Evolutionary conservation across 1,140 invertebrate genomes (phyloP).

Genomic region (Leptinotarsa lineolata): DNA sequence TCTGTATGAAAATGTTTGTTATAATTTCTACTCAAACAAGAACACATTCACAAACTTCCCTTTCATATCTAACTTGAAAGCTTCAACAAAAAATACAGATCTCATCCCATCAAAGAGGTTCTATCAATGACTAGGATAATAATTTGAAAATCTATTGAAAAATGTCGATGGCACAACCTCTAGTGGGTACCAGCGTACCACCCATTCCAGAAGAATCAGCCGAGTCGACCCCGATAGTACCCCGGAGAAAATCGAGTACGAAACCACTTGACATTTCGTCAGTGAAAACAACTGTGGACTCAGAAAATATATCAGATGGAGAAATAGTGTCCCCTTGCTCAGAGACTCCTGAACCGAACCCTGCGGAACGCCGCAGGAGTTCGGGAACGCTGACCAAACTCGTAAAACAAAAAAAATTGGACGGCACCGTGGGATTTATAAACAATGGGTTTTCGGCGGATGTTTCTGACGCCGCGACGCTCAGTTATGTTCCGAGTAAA

Average conservation of each 20-base stretch:
- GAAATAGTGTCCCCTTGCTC: neutral
- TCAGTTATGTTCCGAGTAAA: conserved; percentile 22
- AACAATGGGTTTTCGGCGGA: conserved; percentile 19
- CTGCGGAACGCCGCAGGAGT: neutral
- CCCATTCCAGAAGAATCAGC: conserved; percentile 20
- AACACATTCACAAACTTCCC: too few relatives aligned
- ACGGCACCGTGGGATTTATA: conserved; percentile 5
- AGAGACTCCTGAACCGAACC: neutral
- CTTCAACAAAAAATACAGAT: too few relatives aligned
- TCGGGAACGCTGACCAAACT: conserved; percentile 9
- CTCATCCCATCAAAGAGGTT: too few relatives aligned
- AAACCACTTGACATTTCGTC: neutral
- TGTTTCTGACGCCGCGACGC: conserved; percentile 34
- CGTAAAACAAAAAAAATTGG: conserved; percentile 19
- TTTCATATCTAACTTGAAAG: too few relatives aligned
- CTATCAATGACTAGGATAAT: too few relatives aligned
- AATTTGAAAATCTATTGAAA: neutral
- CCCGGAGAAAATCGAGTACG: conserved; percentile 10
- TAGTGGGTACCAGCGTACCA: conserved; percentile 22
- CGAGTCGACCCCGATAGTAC: conserved; percentile 5
- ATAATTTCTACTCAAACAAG: too few relatives aligned
- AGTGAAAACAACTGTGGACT: neutral
- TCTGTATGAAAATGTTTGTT: too few relatives aligned
- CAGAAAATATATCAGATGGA: neutral
- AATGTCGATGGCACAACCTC: conserved; percentile 9